Conservation (phyloP, 2,113 vertebrate species). For the Desmodus rotundus region DNA sequence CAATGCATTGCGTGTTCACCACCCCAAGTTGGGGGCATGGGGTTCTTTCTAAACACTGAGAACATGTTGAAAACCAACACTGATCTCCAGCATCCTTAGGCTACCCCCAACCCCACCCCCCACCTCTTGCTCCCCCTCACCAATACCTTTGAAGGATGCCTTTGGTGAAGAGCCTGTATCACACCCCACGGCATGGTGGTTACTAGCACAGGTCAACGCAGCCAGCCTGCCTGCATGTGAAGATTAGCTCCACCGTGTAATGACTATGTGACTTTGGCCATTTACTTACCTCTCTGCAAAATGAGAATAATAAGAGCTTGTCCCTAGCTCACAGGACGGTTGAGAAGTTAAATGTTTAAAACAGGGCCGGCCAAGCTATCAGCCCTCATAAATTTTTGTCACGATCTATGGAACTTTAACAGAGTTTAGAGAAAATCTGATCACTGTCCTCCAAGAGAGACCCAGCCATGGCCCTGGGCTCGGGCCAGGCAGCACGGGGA, state of each 20-base stretch:
- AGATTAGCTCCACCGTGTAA: not conserved
- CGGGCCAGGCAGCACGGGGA: not conserved
- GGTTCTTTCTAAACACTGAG: not conserved
- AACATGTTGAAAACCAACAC: not conserved
- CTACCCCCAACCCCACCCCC: not conserved
- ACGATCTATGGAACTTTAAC: not conserved
- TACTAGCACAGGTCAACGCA: not conserved
- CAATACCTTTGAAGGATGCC: not conserved
- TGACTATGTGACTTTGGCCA: not conserved
- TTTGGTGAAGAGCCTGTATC: not conserved
- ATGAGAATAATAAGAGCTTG: not conserved
- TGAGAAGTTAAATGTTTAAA: not conserved
- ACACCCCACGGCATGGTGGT: not conserved
- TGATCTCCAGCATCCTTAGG: not conserved
- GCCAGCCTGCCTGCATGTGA: not conserved
- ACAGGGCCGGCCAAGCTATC: not conserved
- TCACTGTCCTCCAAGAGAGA: not conserved
- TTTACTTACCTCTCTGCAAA: not conserved
- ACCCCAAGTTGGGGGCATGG: no score
- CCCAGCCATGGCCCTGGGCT: no score
- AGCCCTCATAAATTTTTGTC: not conserved
- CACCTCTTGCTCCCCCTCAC: not conserved
- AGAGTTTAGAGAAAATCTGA: not conserved
- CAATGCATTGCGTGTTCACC: no score
- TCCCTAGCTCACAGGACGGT: not conserved